Evolutionary conservation across 2,888 invertebrate genomes (phyloP), one percentile per base, ranked within the genome.

Genomic region (Orthosia gracilis): DNA sequence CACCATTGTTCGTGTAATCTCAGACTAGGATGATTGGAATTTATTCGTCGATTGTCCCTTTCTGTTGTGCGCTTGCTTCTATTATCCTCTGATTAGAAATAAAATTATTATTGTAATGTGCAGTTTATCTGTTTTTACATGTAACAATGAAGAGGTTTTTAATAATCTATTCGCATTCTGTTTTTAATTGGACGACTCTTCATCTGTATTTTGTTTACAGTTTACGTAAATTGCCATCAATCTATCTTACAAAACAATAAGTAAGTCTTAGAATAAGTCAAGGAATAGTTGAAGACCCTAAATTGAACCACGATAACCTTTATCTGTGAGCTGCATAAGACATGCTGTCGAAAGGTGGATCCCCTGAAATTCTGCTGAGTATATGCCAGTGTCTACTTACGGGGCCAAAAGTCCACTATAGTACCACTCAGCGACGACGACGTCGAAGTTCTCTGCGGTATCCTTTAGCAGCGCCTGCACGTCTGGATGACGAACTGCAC

Each of bases 391-490:
- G 11, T 7, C 4, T 18, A 89, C 94, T 92, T 66, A 94, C 94
- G 94, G 94, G 4, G 94, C 92, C 18, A 94, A 74, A 12, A 94
- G 85, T 4, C 91, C 90, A 13, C 89, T 89, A 77, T 90, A 91
- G 77, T 88, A 92, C 94, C 94, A 94, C 59, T 94, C 92, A 0
- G 89, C 92, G 4, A 94, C 52, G 18, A 94, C 92, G 3, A 86
- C 82, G 59, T 94, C 93, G 68, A 92, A 93, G 9, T 74, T 9
- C 15, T 78, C 69, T 0, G 81, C 69, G 0, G 86, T 67, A 64
- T 93, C 89, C 18, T 75, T 74, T 57, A 94, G 87, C 73, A 94
- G 73, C 18, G 80, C 80, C 72, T 89, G 90, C 47, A 91, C 81
- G 3, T 84, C 87, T 0, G 86, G 73, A 58, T 94, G 93, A n/a